phyloP scores from a whole-genome alignment of 1,140 invertebrate species.

The Tribolium madens region DNA sequence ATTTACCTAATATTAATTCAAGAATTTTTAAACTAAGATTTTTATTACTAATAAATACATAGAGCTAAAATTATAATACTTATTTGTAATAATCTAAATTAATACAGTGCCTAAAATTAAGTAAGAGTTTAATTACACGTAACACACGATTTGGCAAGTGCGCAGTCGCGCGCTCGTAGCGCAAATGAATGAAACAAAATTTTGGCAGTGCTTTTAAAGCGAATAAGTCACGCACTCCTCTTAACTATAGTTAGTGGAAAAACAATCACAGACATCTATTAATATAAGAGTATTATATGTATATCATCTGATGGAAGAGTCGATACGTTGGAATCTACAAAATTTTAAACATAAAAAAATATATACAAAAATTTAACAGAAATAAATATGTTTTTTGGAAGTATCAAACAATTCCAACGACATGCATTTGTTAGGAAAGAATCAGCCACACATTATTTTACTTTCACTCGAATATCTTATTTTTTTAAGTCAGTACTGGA shows the following conservation, averaged over 20 bases:
- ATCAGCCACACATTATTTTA: conserved; percentile 39
- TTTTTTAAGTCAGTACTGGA: conserved; percentile 49
- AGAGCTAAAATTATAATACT: conserved; percentile 55
- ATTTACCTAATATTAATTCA: too few species aligned
- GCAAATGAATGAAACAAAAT: conserved; percentile 30
- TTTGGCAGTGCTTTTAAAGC: conserved; percentile 53
- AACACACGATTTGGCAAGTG: conserved; percentile 52
- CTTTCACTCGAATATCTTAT: conserved; percentile 40
- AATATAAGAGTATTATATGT: conserved; percentile 42
- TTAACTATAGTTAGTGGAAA: conserved; percentile 42
- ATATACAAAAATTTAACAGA: conserved; percentile 24
- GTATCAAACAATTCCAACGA: conserved; percentile 30
- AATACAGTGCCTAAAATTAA: conserved; percentile 47
- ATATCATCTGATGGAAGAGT: conserved; percentile 12
- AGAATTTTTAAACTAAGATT: not conserved
- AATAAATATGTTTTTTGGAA: conserved; percentile 18
- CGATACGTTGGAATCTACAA: conserved; percentile 21
- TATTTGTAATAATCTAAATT: conserved; percentile 45
- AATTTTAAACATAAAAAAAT: conserved; percentile 13
- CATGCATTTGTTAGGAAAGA: conserved; percentile 20
- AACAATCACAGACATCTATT: conserved; percentile 54
- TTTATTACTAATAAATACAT: conserved; percentile 53
- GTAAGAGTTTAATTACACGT: conserved; percentile 17
- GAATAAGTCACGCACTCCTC: conserved; percentile 49
- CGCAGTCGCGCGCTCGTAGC: conserved; percentile 37